Percentiles rank a stretch among this genome's conserved stretches.
These are phyloP conservation scores for Dendrocincla fuliginosa DNA, from an alignment of 2,797 vertebrate genomes.

Conservation along the genomic window DNA sequence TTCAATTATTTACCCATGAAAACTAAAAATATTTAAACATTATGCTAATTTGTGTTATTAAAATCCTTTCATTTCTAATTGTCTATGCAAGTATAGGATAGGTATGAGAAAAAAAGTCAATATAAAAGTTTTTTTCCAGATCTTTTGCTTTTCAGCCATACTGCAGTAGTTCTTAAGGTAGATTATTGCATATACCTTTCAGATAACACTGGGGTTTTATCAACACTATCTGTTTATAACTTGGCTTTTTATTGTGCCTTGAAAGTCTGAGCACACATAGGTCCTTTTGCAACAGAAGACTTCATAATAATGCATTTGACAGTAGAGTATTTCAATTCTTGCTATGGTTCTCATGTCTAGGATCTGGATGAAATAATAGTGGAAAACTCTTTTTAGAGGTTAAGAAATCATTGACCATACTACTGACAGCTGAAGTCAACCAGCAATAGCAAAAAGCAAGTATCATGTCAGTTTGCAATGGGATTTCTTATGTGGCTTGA, in stretches of 20 bases:
- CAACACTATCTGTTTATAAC: not conserved
- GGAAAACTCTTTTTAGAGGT: not conserved
- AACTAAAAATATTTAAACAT: not conserved
- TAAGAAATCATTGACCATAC: not conserved
- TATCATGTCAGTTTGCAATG: not conserved
- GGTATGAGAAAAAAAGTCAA: not conserved
- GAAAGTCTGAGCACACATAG: not conserved
- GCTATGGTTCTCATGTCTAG: not conserved
- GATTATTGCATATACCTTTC: not conserved
- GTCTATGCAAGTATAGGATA: not conserved
- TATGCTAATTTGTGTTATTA: not conserved
- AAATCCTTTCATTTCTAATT: not conserved
- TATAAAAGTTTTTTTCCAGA: not conserved
- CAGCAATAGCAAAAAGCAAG: not conserved
- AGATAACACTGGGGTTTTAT: not conserved
- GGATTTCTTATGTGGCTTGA: not conserved
- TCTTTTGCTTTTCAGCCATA: not conserved
- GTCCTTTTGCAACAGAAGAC: not conserved
- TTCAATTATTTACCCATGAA: not conserved
- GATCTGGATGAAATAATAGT: not conserved
- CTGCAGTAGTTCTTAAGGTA: not conserved
- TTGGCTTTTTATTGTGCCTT: not conserved
- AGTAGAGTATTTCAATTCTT: not conserved
- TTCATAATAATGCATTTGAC: not conserved
- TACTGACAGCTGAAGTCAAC: not conserved